phyloP scores from a whole-genome alignment of 2,797 vertebrate genomes.

The Enteromius argenteus region DNA sequence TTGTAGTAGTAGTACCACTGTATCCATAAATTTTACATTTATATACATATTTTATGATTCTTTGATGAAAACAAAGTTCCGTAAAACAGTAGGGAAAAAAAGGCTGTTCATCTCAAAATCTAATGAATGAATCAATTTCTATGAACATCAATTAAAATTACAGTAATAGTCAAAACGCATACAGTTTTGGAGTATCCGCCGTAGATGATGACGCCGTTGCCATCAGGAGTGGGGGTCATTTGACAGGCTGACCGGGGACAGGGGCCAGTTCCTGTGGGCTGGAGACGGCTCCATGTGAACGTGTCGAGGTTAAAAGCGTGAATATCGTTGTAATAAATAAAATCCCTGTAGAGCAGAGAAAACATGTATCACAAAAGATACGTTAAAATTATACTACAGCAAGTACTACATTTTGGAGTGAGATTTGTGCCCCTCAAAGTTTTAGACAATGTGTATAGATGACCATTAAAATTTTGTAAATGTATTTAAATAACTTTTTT shows the following conservation, averaged over 20 bases:
- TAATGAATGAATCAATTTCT: background rate
- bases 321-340: slow-evolving; percentile 93
- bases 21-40: background rate
- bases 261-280: slow-evolving; percentile 82
- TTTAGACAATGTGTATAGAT: background rate
- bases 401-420: too few species aligned
- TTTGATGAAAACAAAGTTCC: too few species aligned
- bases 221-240: slow-evolving; percentile 85
- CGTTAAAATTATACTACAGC: too few species aligned
- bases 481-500: too few species aligned
- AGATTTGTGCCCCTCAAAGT: too few species aligned
- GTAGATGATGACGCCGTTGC: slow-evolving; percentile 82
- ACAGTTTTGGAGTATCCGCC: slow-evolving; percentile 97
- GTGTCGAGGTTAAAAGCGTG: slow-evolving; percentile 91
- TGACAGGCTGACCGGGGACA: slow-evolving; percentile 89
- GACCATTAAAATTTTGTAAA: background rate
- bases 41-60: background rate
- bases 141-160: background rate
- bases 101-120: too few species aligned
- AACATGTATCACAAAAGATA: background rate
- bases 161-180: slow-evolving; percentile 48
- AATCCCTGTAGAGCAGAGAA: slow-evolving; percentile 80
- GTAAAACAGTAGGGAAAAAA: too few species aligned
- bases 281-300: slow-evolving; percentile 87
- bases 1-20: background rate